Base-by-base conservation (phyloP, 2,797 vertebrate species). In the Etheostoma perlongum region DNA sequence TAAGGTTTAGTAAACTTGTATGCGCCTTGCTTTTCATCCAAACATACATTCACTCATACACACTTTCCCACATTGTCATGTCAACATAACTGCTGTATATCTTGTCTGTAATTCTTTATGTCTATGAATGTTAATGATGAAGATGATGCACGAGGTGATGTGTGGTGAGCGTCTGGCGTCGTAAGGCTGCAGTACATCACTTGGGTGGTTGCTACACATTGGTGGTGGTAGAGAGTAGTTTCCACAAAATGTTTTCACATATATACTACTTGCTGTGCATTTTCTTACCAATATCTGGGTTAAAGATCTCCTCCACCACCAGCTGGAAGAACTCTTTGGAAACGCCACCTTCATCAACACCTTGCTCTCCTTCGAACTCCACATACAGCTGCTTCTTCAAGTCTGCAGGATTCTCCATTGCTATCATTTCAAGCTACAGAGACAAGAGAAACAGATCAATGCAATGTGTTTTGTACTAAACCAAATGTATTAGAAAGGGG, bases 271-370 rank as follows among this genome's bases (percentile, higher is more conserved):
- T 8, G 14, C 30, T 40, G 21, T 21, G 23, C 5, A 13, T 53
- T 51, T 57, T 58, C 81, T 91, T 94, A 99, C 98, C 98, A 44
- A 99, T 99, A 92, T 99, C 98, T 78, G 97, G 97, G 89, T 99
- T 99, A 95, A 99, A 99, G 91, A 99, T 98, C 93, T 99, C 98
- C 92, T 99, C 98, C 81, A 99, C 98, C 76, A 99, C 98, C 55
- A 99, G 96, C 74, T 99, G 98, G 92, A 99, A 99, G 92, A 99
- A 99, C 90, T 99, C 98, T 96, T 99, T 99, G 94, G 98, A 99
- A 92, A 99, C 98, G 2, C 98, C 98, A 88, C 98, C 98, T 95
- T 99, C 98, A 90, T 99, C 98, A 10, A 99, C 98, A 10, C 98
- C 98, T 94, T 99, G 98, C 87, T 99, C 98, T 69, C 98, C 98